A percentile compares a stretch with the other conserved stretches of the same genome.
phyloP scores from a whole-genome alignment of 2,113 vertebrate genomes.

The Percopsis transmontana region DNA sequence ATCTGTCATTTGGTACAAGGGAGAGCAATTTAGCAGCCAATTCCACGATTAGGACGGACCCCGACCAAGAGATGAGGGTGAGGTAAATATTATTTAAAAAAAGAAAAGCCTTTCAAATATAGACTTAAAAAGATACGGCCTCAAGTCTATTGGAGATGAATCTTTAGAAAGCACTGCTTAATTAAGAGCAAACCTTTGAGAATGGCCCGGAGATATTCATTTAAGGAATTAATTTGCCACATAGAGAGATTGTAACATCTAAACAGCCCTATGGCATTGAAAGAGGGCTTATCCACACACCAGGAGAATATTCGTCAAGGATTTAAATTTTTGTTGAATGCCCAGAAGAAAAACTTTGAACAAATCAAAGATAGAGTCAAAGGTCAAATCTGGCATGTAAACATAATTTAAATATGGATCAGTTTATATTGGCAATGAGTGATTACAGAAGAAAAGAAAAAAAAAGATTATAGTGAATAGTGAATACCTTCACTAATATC shows the following conservation, averaged over 20 bases:
- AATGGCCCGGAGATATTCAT: constrained; percentile 73
- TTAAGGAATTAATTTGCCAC: constrained; percentile 75
- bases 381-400: neutral
- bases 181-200: constrained; percentile 68
- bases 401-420: too few species aligned
- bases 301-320: constrained; percentile 26
- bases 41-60: constrained; percentile 34
- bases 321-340: constrained; percentile 33
- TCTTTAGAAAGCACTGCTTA: constrained; percentile 72
- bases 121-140: constrained; percentile 52
- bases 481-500: constrained; percentile 24
- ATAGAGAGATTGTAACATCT: constrained; percentile 74
- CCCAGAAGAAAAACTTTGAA: constrained; percentile 21
- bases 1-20: constrained; percentile 34
- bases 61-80: neutral
- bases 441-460: too few species aligned
- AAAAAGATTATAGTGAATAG: constrained; percentile 2
- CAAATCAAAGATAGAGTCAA: neutral
- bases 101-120: constrained; percentile 34
- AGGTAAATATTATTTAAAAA: constrained; percentile 12
- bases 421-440: too few species aligned
- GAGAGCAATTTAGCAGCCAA: constrained; percentile 50
- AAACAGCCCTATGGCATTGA: constrained; percentile 59
- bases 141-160: constrained; percentile 45
- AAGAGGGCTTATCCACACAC: constrained; percentile 47